Evolutionary conservation across 2,888 invertebrate species (phyloP), one percentile per base, ranked within the genome.

Genomic region (Scrobipalpa atriplicella): DNA sequence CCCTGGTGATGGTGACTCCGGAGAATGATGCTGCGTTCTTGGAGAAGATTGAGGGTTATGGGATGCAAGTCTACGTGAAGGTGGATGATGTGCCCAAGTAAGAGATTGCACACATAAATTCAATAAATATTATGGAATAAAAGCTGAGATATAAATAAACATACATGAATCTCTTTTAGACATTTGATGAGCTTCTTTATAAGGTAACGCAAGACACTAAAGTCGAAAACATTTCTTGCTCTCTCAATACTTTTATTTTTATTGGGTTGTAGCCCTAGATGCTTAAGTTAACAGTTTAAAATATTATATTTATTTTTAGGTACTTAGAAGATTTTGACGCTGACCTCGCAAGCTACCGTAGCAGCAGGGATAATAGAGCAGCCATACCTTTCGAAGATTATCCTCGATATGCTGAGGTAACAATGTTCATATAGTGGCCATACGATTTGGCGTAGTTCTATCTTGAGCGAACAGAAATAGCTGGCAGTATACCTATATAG

Each of bases 341-440:
- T 18, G 70, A 75, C 0, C n/a, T 76, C 0, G 38, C 43, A 1
- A 58, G 65, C n/a, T 78, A 77, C 73, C 73, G 69, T 19, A 68
- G 54, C 16, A 72, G 65, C 7, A 74, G 75, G 51, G 58, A 58
- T 5, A 71, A 68, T 13, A 72, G 70, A 63, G 67, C 73, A 19
- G 65, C 64, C 1, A 9, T 75, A 9, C 76, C 78, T 80, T 95
- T 95, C 1, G 95, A 95, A 78, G 89, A 91, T 0, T 96, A 95
- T 84, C 94, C 93, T 0, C 78, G 81, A 65, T 87, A 82, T 71
- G 74, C 95, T 0, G 86, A 93, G 64, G 93, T 97, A 68, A 51
- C 1, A 11, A 1, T 29, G 7, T 36, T 56, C 8, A 7, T 8
- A 2, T n/a, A 38, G n/a, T 16, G 2, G n/a, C n/a, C n/a, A n/a